Percentiles rank a stretch among this genome's conserved stretches.
These are phyloP conservation scores for Spheniscus mendiculus DNA, from an alignment of 2,113 vertebrate genomes.

Conservation along the genomic window DNA sequence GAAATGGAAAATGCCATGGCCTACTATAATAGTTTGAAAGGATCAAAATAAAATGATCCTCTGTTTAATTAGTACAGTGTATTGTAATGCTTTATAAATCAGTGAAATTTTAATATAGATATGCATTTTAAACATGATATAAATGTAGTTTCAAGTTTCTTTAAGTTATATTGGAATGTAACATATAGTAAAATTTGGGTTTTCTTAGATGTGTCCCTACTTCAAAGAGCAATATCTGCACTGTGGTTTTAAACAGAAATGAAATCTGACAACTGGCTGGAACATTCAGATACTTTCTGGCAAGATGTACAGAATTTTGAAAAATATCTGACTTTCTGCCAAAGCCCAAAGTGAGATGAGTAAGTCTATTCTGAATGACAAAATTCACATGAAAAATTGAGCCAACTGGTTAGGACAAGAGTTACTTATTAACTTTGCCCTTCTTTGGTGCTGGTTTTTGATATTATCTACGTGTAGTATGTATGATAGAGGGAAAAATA, in stretches of 20 bases:
- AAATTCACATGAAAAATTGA: not conserved
- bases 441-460: not conserved
- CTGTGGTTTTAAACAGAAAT: not conserved
- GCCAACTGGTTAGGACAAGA: not conserved
- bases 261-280: not conserved
- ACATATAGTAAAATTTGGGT: not conserved
- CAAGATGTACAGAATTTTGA: not conserved
- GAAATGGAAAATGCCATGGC: not conserved
- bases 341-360: not conserved
- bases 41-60: not conserved
- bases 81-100: not conserved
- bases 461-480: not conserved
- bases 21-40: not conserved
- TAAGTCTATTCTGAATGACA: not conserved
- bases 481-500: not conserved
- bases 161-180: not conserved
- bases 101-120: not conserved
- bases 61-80: not conserved
- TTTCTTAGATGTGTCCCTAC: not conserved
- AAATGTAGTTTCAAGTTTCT: not conserved
- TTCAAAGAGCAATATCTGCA: not conserved
- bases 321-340: not conserved
- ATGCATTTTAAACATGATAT: not conserved
- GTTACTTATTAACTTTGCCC: not conserved
- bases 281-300: not conserved